Base-by-base conservation (phyloP, 2,888 invertebrate species). In the Euzetes globulus region DNA sequence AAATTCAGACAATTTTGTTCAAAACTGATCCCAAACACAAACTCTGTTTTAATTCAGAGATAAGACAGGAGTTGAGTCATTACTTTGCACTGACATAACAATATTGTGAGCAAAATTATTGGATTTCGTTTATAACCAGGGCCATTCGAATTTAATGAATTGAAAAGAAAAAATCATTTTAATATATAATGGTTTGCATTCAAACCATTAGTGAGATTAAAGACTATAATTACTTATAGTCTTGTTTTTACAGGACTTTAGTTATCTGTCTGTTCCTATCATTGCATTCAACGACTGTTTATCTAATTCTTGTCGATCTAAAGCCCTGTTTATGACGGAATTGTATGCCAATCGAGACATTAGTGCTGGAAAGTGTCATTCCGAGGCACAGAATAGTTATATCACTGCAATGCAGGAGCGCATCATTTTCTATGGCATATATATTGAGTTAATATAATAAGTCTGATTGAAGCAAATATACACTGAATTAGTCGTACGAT, bases 311-410 rank as follows among this genome's bases (percentile, higher is more conserved):
- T 41, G 41, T 41, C 41, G 41, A 41, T 33, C 33, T 37, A 17
- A 63, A 63, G 63, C 63, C 63, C 25, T n/a, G 63, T 63, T 63
- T 63, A 63, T 63, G 29, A 33, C 19, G 4, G 63, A 11, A 37
- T 63, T 63, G 29, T 63, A 29, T 29, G n/a, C 29, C 33, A 63
- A 37, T 63, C n/a, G 4, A 4, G 63, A 37, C 63, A 63, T 63
- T 63, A 63, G 27, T 63, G 63, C 63, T 33, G 63, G 33, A 63
- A 63, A 63, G 63, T 63, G 63, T 63, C 63, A 33, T 63, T 63
- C n/a, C 25, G 15, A 63, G 33, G 29, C 19, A 63, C 29, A n/a
- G 33, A 15, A 27, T 58, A 22, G 19, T 63, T 6, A 6, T 60
- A 60, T 60, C 60, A 63, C 33, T 63, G 33, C 25, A 37, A 15